phyloP scores from a whole-genome alignment of 2,113 vertebrate genomes.

The Phylloscopus trochilus region DNA sequence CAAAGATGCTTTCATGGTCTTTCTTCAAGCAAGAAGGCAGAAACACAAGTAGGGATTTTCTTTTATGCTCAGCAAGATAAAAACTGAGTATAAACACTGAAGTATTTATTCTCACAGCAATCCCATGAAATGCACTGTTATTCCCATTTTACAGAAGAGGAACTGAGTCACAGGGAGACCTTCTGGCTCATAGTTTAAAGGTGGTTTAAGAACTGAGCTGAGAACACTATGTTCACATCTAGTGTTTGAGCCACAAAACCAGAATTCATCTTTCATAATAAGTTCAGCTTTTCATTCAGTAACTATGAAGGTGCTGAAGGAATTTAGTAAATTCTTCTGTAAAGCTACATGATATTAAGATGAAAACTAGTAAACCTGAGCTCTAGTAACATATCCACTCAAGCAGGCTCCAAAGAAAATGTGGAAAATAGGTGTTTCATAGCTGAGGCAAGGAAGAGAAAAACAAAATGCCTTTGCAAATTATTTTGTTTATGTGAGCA shows the following conservation, averaged over 20 bases:
- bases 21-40: constrained; percentile 55
- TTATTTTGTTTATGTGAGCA: constrained; percentile 12
- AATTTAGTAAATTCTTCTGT: constrained; percentile 16
- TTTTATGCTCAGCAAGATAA: constrained; percentile 46
- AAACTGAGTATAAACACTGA: constrained; percentile 11
- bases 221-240: neutral
- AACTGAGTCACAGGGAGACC: constrained; percentile 33
- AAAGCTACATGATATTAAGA: constrained; percentile 6
- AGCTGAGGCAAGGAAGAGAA: neutral
- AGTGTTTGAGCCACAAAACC: constrained; percentile 1
- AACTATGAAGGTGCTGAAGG: constrained; percentile 1
- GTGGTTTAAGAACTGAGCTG: constrained; percentile 3
- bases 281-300: constrained; percentile 12
- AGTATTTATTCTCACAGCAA: constrained; percentile 47
- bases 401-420: neutral
- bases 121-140: neutral
- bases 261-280: constrained; percentile 17
- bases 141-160: constrained; percentile 35
- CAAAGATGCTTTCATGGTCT: constrained; percentile 52
- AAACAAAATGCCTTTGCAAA: constrained; percentile 10
- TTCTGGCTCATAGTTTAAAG: neutral
- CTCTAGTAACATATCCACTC: neutral
- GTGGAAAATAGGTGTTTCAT: neutral
- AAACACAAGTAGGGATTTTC: constrained; percentile 45
- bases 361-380: constrained; percentile 15